Conservation (phyloP, 2,888 invertebrate genomes). For the Celastrina argiolus region DNA sequence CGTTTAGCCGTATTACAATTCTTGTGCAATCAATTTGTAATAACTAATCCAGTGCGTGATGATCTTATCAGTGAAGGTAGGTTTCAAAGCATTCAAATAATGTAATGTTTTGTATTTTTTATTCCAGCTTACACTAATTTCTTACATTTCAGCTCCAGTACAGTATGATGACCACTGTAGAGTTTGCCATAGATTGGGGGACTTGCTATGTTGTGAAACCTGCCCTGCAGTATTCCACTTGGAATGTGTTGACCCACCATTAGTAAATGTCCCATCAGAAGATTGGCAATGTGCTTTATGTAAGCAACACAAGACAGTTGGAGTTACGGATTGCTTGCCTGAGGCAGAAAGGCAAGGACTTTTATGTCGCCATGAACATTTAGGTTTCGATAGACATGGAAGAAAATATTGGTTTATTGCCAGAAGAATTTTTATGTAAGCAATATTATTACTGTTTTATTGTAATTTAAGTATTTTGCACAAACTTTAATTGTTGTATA, state of each 20-base stretch:
- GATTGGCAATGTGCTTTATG: conserved; percentile 98
- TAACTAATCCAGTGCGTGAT: conserved; percentile 94
- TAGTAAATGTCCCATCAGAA: conserved; percentile 95
- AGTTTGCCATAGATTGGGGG: conserved; percentile 94
- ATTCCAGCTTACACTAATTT: background rate
- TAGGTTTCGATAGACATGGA: conserved; percentile 97
- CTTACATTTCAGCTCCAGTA: conserved; percentile 80
- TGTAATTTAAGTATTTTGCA: background rate
- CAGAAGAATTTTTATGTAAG: conserved; percentile 95
- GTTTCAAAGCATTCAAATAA: conserved; percentile 23
- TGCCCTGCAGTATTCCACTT: conserved; percentile 99
- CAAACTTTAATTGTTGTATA: too few relatives aligned
- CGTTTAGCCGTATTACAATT: conserved; percentile 91
- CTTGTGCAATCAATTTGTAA: conserved; percentile 95
- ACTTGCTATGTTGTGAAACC: conserved; percentile 97
- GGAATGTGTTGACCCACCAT: conserved; percentile 96
- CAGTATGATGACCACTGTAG: conserved; percentile 96
- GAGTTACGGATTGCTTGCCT: conserved; percentile 95
- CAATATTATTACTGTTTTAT: conserved; percentile 34
- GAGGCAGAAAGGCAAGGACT: conserved; percentile 95
- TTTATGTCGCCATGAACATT: conserved; percentile 93
- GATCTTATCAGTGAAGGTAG: conserved; percentile 95
- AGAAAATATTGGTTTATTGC: conserved; percentile 98
- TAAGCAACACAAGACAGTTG: conserved; percentile 92
- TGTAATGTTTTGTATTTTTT: conserved; percentile 23